Percentiles rank a stretch among this genome's conserved stretches.
These are phyloP conservation scores for Acanthococcus lagerstroemiae DNA, from an alignment of 2,888 invertebrate genomes.

Conservation along the genomic window DNA sequence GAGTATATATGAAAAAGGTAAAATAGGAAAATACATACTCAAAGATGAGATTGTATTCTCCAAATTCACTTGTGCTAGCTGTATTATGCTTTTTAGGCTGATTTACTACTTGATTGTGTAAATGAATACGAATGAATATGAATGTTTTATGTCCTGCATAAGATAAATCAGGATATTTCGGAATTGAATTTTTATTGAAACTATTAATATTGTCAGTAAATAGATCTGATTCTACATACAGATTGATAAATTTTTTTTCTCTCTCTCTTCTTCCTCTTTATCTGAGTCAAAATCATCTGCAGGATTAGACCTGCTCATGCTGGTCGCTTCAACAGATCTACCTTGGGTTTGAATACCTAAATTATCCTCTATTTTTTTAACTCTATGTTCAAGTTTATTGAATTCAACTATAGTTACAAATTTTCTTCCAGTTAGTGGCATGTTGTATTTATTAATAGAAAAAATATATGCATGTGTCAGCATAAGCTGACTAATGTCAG, in stretches of 20 bases:
- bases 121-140: slow-evolving; percentile 9
- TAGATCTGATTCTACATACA: slow-evolving; percentile 3
- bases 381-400: slow-evolving; percentile 11
- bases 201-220: neutral
- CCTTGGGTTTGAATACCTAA: slow-evolving; percentile 2
- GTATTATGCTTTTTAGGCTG: neutral
- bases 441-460: slow-evolving; percentile 2
- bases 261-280: slow-evolving; percentile 5
- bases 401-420: neutral
- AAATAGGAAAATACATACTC: slow-evolving; percentile 3
- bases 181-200: slow-evolving; percentile 5
- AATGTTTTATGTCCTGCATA: slow-evolving; percentile 1
- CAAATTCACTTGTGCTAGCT: neutral
- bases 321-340: too few relatives aligned
- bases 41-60: neutral
- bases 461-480: too few relatives aligned
- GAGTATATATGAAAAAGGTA: slow-evolving; percentile 5
- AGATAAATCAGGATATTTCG: slow-evolving; percentile 5
- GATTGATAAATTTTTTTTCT: slow-evolving; percentile 11
- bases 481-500: too few relatives aligned
- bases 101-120: slow-evolving; percentile 1
- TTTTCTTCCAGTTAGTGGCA: neutral
- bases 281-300: neutral
- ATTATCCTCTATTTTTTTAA: slow-evolving; percentile 10
- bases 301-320: too few relatives aligned